Base-by-base conservation (phyloP, 37 sponge, comb jelly and placozoan genomes). In the Chondrilla cf. caribensis region DNA sequence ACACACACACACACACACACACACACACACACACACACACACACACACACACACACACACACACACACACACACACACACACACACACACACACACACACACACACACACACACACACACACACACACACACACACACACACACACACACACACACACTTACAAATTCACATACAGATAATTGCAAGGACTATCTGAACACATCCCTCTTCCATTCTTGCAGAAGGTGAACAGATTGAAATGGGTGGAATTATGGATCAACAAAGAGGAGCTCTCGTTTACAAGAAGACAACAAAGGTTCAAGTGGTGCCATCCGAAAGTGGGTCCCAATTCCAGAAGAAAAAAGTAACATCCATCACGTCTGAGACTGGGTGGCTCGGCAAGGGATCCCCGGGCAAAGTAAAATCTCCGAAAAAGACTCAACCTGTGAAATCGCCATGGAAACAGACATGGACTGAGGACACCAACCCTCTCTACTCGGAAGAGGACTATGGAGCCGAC, bases 361-460 rank as follows among this genome's bases (percentile, higher is more conserved):
- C 83, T 37, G 83, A 92, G 70, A 92, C 92, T 0, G 84, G 89
- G 33, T 88, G 92, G 92, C 36, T 92, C 22, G 92, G 92, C 3
- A 21, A 58, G 42, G 68, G 21, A 28, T 19, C 36, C 29, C 22
- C 54, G 19, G 72, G 78, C 54, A 87, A 82, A 42, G 58, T 54
- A 58, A 55, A 77, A 51, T 32, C 64, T 1, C 60, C 81, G 26
- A 39, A 59, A 25, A 35, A 82, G 71, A 37, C 54, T 11, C 47
- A 17, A 68, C 33, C 47, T 3, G 26, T 67, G 9, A 64, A 38
- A 9, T 58, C 43, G 14, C 29, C 80, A 35, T 38, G 24, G 24
- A 79, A 79, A 31, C 25, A 72, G 21, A 14, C 79, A 1, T 25
- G 41, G 22, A 17, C 73, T 6, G 80, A 72, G 36, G 89, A 88